phyloP scores from a whole-genome alignment of 1,140 invertebrate genomes.

The Zaprionus nigranus region DNA sequence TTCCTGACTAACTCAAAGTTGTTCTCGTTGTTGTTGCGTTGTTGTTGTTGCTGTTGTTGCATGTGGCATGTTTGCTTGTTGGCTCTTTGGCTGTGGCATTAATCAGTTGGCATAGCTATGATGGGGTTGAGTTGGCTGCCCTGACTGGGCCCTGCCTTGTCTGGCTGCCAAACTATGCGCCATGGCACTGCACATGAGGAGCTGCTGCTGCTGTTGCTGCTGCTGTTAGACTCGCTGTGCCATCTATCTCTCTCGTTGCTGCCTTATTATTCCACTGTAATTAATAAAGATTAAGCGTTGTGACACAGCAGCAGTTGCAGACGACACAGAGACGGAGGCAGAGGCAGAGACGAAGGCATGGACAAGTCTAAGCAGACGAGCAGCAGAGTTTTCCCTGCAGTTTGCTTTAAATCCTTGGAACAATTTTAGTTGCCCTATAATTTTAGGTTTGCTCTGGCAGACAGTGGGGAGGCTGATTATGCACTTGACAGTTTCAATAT shows the following conservation, averaged over 20 bases:
- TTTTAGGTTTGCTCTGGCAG: constrained; percentile 41
- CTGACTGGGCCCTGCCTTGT: constrained; percentile 28
- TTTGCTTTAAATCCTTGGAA: constrained; percentile 42
- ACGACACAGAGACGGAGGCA: not conserved
- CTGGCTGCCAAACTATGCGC: constrained; percentile 56
- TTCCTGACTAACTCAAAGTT: constrained; percentile 64
- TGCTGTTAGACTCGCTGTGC: not conserved
- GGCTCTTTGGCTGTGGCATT: constrained; percentile 76
- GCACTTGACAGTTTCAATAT: constrained; percentile 75
- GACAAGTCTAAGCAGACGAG: constrained; percentile 17
- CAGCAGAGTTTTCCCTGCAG: constrained; percentile 35
- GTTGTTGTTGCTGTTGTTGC: constrained; percentile 36
- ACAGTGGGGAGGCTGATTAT: constrained; percentile 53
- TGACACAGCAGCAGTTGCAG: constrained; percentile 52
- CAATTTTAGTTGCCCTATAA: constrained; percentile 66
- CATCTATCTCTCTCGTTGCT: constrained; percentile 43
- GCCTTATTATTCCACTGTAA: constrained; percentile 81
- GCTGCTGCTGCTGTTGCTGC: not conserved
- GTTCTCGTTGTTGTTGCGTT: constrained; percentile 23
- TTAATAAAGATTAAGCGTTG: constrained; percentile 82
- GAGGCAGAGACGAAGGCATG: not conserved
- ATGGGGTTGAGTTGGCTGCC: not conserved
- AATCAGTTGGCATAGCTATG: constrained; percentile 62
- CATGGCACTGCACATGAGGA: constrained; percentile 25
- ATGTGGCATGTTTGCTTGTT: constrained; percentile 76